Evolutionary conservation across 2,113 vertebrate species (phyloP), one percentile per base, ranked within the genome.

Genomic region (Haemorhous mexicanus): DNA sequence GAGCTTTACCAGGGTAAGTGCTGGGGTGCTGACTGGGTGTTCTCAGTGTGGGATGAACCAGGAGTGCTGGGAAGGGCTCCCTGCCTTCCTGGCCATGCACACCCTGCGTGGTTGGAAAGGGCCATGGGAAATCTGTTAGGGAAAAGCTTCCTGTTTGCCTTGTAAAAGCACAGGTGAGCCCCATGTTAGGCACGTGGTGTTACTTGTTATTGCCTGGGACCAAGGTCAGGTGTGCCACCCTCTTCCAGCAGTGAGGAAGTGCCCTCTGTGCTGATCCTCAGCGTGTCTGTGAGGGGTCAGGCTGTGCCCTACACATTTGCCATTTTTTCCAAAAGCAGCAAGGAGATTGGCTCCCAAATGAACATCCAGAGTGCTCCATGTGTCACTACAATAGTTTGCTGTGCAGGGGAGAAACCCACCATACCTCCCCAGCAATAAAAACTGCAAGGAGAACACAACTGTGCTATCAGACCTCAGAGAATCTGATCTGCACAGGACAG

Each of bases 21-120:
- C 11, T 26, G 23, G 21, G 16, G 19, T 7, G 4, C 33, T 30
- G 15, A 1, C 37, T 52, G 23, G 22, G 20, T 16, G 1, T 70
- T 8, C 52, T 37, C 6, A 7, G 2, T 1, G 18, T 20, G 55
- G 44, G n/a, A 26, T 73, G 63, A 47, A 2, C 16, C 44, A 16
- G 63, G 37, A 28, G 62, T 1, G 35, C 33, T 1, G 2, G n/a
- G 68, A 66, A 46, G 47, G 26, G 41, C 79, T 24, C 6, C 15
- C 30, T 73, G 75, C 49, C 20, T 27, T 78, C 61, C 47, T 15
- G 14, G 15, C 52, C 6, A 9, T 0, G 0, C 2, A 1, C 0
- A 18, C 70, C 24, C 35, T 72, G 62, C 7, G 2, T 0, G 1
- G 16, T 37, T 88, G 89, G 49, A 76, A 64, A 80, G 28, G 28